phyloP scores from a whole-genome alignment of 2,888 invertebrate genomes.

The Lordiphosa andalusiaca region DNA sequence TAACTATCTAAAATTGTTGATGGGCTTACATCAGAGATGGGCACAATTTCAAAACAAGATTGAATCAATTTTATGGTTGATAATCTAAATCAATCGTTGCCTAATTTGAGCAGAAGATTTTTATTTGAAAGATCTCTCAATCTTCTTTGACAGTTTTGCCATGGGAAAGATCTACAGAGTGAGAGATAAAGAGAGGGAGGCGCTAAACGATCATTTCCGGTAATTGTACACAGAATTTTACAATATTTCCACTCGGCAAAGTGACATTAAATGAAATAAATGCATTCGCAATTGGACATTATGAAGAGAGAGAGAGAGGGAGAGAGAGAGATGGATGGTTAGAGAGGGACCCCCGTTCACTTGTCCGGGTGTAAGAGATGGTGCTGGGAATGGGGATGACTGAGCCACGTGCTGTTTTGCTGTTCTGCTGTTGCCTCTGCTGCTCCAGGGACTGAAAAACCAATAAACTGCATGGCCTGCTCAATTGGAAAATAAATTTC shows the following conservation, averaged over 20 bases:
- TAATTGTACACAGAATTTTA: constrained; percentile 9
- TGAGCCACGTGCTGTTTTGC: not conserved
- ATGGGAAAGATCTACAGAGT: too few relatives aligned
- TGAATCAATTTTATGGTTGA: too few relatives aligned
- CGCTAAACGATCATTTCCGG: constrained; percentile 35
- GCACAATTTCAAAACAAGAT: too few relatives aligned
- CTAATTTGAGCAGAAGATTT: too few relatives aligned
- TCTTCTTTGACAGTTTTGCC: too few relatives aligned
- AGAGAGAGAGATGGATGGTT: constrained; percentile 18
- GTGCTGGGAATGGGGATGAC: constrained; percentile 5
- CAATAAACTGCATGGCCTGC: constrained; percentile 54
- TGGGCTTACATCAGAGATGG: too few relatives aligned
- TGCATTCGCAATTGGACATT: constrained; percentile 42
- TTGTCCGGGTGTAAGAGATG: constrained; percentile 8
- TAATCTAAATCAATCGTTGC: too few relatives aligned
- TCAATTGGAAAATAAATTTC: constrained; percentile 44
- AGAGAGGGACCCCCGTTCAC: constrained; percentile 8
- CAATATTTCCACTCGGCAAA: constrained; percentile 10
- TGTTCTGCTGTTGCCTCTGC: constrained; percentile 27
- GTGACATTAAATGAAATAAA: constrained; percentile 50
- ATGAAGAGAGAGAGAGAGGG: too few relatives aligned
- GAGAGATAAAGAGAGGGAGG: not conserved
- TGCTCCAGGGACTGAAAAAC: constrained; percentile 30
- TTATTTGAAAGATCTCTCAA: too few relatives aligned
- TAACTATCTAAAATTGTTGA: too few relatives aligned